Percentiles rank a stretch among this genome's conserved stretches.
These are phyloP conservation scores for Thereva nobilitata DNA, from an alignment of 2,888 invertebrate species.

Conservation along the genomic window DNA sequence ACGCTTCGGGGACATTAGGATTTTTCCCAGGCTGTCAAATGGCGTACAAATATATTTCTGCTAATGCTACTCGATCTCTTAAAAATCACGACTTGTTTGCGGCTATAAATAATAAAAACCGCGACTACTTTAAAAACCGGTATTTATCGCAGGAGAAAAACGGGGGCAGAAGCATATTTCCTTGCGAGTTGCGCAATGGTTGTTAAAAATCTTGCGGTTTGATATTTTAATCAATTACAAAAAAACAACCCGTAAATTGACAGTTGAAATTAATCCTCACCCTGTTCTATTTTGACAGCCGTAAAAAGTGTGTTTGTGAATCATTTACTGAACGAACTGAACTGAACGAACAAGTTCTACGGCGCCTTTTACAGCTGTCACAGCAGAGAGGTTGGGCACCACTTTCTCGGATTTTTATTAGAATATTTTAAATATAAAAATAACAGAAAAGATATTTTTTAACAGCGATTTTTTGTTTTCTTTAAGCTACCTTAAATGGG, in stretches of 20 bases:
- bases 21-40: constrained; percentile 14
- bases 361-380: neutral
- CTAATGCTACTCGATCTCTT: neutral
- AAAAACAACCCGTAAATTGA: no score
- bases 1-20: constrained; percentile 1
- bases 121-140: neutral
- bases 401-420: neutral
- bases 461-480: no score
- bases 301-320: neutral
- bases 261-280: no score
- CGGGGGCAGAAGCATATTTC: no score
- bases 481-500: no score
- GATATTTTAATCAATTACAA: no score
- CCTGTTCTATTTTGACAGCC: no score
- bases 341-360: neutral
- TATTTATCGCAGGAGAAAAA: neutral
- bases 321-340: neutral
- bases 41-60: constrained; percentile 3
- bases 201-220: no score
- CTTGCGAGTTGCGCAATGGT: no score
- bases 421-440: no score
- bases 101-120: constrained; percentile 11
- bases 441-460: no score
- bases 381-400: neutral
- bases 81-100: no score